Conservation (phyloP, 2,888 invertebrate genomes). For the Acronicta aceris region DNA sequence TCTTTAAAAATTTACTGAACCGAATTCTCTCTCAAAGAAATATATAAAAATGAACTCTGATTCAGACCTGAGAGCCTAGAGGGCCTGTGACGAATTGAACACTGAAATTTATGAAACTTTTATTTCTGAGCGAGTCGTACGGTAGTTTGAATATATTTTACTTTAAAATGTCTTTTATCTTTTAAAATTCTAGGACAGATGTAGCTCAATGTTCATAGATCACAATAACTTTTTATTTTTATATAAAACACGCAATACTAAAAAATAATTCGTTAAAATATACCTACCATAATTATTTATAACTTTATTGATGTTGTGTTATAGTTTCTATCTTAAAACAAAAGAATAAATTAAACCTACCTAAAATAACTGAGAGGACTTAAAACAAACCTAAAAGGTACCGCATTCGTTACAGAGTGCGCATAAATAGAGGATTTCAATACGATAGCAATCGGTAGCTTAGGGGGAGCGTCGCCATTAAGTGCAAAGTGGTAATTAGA, state of each 20-base stretch:
- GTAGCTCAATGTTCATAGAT: no score
- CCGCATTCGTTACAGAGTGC: conserved; percentile 28
- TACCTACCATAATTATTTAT: no score
- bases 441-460: conserved; percentile 38
- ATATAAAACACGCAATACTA: no score
- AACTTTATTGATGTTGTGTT: no score
- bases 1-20: conserved; percentile 5
- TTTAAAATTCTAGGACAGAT: no score
- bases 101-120: conserved; percentile 18
- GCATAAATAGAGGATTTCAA: conserved; percentile 39
- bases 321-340: no score
- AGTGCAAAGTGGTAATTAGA: conserved; percentile 56
- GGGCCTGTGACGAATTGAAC: conserved; percentile 31
- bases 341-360: not conserved
- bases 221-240: no score
- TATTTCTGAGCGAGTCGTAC: conserved; percentile 12
- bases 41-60: conserved; percentile 25
- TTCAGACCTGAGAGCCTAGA: conserved; percentile 18
- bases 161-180: conserved; percentile 17
- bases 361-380: not conserved
- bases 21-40: conserved; percentile 15
- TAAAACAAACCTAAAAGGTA: conserved; percentile 24
- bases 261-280: no score
- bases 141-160: conserved; percentile 28
- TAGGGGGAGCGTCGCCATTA: conserved; percentile 27